Evolutionary conservation across 2,797 vertebrate species (phyloP), one percentile per base, ranked within the genome.

Genomic region (Chelonia mydas): DNA sequence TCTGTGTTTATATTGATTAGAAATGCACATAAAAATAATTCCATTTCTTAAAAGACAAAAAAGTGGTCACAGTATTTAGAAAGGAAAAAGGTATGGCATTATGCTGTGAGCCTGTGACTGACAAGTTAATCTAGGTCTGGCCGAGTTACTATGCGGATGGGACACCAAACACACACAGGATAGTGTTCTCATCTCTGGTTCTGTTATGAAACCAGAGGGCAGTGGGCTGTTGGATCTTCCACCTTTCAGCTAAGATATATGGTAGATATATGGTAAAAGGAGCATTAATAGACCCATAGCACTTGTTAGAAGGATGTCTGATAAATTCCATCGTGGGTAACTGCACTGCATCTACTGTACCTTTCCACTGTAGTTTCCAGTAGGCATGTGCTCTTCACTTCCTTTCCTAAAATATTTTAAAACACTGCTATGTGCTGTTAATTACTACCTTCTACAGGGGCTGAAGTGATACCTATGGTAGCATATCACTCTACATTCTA

Each of bases 261-360:
- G 47, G 47, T 47, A 47, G 47, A 47, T 47, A 7, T 47, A 47
- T 47, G 47, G 47, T 47, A 47, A 9, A 47, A 47, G 47, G 47
- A 47, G 47, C 6, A 47, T 47, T 47, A 47, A 47, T 47, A 47
- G 47, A 47, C 7, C 47, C 47, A 47, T 47, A 7, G 47, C 9
- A 47, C 47, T 47, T 47, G 47, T 47, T 47, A 47, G 47, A 47
- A 47, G 47, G 47, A 9, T 47, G 47, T 47, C 41, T 88, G 87
- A 88, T 86, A 91, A 93, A 96, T 91, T 91, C 92, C 88, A 68
- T 0, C 78, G 84, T 19, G 8, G 95, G 33, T 15, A 82, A 94
- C 94, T 86, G 88, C 89, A 85, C 65, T 90, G 83, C 55, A 57
- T 57, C 55, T 57, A 57, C 25, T 57, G 11, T 57, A 57, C 10